Percentiles rank a stretch among this genome's conserved stretches.
Evolutionary conservation across 2,797 vertebrate genomes (phyloP).

Genomic region (Anniella stebbinsi): DNA sequence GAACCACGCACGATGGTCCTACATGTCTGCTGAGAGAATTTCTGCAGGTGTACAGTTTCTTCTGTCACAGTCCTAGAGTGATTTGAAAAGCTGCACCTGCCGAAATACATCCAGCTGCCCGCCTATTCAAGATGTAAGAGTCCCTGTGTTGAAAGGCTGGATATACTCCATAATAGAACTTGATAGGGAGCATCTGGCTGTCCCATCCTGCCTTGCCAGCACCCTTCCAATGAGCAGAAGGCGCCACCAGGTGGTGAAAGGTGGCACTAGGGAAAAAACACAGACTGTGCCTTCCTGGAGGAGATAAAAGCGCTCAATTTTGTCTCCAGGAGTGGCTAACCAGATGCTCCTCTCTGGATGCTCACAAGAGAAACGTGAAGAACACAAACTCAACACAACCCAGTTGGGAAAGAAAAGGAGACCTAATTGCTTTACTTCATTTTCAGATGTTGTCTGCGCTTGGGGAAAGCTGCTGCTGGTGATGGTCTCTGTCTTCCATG

Average conservation of each 20-base stretch:
- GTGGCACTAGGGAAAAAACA: too few relatives aligned
- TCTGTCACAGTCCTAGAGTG: not conserved
- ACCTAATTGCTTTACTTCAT: not conserved
- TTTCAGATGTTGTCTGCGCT: not conserved
- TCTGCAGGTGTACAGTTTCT: not conserved
- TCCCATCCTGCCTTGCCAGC: not conserved
- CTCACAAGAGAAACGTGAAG: not conserved
- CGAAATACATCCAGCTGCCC: not conserved
- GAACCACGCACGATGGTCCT: too few relatives aligned
- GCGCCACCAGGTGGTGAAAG: constrained; percentile 6
- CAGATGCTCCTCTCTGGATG: too few relatives aligned
- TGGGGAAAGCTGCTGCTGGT: too few relatives aligned
- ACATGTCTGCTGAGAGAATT: not conserved
- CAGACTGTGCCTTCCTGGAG: not conserved
- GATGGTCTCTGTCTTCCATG: not conserved
- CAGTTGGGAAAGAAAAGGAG: not conserved
- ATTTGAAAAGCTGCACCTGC: not conserved
- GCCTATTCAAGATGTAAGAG: not conserved
- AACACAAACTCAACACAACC: not conserved
- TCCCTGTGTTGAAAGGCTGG: not conserved
- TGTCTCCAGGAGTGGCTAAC: not conserved
- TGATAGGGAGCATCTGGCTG: not conserved
- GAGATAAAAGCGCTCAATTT: not conserved
- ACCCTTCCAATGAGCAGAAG: not conserved
- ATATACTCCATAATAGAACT: not conserved